Percentiles rank a stretch among this genome's conserved stretches.
These are phyloP conservation scores for Hedya salicella DNA, from an alignment of 2,888 invertebrate genomes.

Conservation along the genomic window DNA sequence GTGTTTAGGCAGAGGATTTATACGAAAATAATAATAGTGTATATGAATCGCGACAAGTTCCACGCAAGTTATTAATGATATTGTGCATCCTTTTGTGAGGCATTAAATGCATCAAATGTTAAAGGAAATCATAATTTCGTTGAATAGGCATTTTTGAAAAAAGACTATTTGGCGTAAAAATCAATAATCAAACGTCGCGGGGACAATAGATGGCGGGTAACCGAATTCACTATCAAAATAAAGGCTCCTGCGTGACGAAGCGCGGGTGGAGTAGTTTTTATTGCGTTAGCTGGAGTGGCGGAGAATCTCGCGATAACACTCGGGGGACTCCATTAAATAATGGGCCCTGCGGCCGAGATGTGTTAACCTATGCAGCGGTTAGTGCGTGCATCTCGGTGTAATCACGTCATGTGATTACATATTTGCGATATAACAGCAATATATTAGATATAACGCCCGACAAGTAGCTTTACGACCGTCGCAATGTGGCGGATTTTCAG, in stretches of 20 bases:
- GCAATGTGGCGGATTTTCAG: no score
- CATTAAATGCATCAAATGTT: slow-evolving; percentile 72
- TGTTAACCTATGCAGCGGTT: neutral
- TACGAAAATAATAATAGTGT: slow-evolving; percentile 37
- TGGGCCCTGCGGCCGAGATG: slow-evolving; percentile 1
- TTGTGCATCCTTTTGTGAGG: slow-evolving; percentile 72
- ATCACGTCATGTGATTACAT: slow-evolving; percentile 6
- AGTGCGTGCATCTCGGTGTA: neutral
- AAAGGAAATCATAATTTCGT: slow-evolving; percentile 78
- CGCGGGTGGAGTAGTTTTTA: slow-evolving; percentile 81
- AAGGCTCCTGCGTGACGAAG: slow-evolving; percentile 74
- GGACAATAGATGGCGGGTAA: slow-evolving; percentile 78
- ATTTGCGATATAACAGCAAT: neutral
- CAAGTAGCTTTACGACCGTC: no score
- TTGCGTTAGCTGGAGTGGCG: slow-evolving; percentile 67
- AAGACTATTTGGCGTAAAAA: slow-evolving; percentile 83
- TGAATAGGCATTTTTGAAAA: slow-evolving; percentile 76
- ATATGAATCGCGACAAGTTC: slow-evolving; percentile 76
- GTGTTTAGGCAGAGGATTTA: slow-evolving; percentile 37
- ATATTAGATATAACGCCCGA: no score
- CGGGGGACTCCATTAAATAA: slow-evolving; percentile 42
- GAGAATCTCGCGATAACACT: slow-evolving; percentile 55
- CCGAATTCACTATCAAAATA: slow-evolving; percentile 81
- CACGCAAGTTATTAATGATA: slow-evolving; percentile 81
- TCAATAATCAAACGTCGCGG: slow-evolving; percentile 80